A percentile compares a stretch with the other conserved stretches of the same genome.
Evolutionary conservation across 2,113 vertebrate genomes (phyloP).

Genomic region (Pachyramphus minor): DNA sequence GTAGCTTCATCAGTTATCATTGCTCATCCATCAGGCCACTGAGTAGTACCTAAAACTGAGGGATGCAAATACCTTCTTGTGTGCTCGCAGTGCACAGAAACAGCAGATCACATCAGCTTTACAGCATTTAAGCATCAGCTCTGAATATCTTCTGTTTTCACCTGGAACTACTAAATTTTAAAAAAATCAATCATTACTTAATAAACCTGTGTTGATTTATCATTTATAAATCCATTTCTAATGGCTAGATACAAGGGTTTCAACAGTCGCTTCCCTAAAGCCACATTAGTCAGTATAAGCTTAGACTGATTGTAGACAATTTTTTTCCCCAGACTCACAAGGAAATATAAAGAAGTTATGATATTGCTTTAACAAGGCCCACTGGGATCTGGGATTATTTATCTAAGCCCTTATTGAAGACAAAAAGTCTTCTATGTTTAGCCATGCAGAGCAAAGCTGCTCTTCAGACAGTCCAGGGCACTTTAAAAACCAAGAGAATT

Average conservation of each 20-base stretch:
- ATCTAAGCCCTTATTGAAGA: slow-evolving; percentile 70
- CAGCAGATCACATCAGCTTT: neutral
- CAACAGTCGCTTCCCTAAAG: slow-evolving; percentile 65
- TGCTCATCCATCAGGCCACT: neutral
- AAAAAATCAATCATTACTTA: slow-evolving; percentile 30
- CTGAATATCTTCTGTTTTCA: slow-evolving; percentile 39
- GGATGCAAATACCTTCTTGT: neutral
- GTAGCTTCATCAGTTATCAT: neutral
- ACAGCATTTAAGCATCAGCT: neutral
- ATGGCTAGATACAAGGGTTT: slow-evolving; percentile 58
- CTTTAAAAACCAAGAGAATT: slow-evolving; percentile 4
- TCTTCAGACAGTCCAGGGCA: slow-evolving; percentile 9
- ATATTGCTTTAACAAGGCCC: slow-evolving; percentile 72
- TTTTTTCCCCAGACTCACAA: slow-evolving; percentile 32
- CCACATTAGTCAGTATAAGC: slow-evolving; percentile 63
- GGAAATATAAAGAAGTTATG: slow-evolving; percentile 68
- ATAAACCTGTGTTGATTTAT: slow-evolving; percentile 66
- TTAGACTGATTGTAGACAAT: slow-evolving; percentile 53
- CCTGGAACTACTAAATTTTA: neutral
- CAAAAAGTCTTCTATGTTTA: slow-evolving; percentile 67
- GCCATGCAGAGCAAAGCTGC: slow-evolving; percentile 44
- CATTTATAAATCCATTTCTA: slow-evolving; percentile 61
- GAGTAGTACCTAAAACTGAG: neutral
- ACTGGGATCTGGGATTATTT: slow-evolving; percentile 70
- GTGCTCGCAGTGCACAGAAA: neutral